phyloP scores from a whole-genome alignment of 2,113 vertebrate species.

The Galemys pyrenaicus region DNA sequence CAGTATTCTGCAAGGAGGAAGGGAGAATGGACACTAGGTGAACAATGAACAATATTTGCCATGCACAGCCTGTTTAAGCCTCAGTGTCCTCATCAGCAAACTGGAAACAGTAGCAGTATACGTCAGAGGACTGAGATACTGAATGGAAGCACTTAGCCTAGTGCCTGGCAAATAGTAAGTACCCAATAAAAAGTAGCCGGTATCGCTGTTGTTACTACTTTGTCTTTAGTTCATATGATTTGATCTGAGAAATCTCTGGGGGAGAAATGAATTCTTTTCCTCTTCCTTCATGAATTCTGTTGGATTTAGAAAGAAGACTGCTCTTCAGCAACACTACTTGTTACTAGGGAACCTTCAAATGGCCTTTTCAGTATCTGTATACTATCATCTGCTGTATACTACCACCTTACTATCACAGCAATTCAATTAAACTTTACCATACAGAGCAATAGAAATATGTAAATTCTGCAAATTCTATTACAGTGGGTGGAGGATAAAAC shows the following conservation, averaged over 20 bases:
- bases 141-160: background rate
- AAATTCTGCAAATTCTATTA: background rate
- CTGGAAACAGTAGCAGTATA: background rate
- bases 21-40: background rate
- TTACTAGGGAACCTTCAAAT: background rate
- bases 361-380: background rate
- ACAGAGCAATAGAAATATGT: background rate
- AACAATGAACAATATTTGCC: background rate
- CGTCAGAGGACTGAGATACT: background rate
- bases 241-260: background rate
- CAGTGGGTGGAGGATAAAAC: background rate
- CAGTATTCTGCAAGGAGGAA: background rate
- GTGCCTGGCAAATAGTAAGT: background rate
- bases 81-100: background rate
- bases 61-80: background rate
- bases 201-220: background rate
- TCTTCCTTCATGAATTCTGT: background rate
- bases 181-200: background rate
- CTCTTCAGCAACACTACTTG: background rate
- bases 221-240: background rate
- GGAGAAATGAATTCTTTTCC: background rate
- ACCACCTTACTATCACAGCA: background rate
- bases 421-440: background rate
- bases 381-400: background rate
- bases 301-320: background rate